A percentile compares a stretch with the other conserved stretches of the same genome.
phyloP scores from a whole-genome alignment of 2,888 invertebrate genomes.

The Emmelina monodactyla region DNA sequence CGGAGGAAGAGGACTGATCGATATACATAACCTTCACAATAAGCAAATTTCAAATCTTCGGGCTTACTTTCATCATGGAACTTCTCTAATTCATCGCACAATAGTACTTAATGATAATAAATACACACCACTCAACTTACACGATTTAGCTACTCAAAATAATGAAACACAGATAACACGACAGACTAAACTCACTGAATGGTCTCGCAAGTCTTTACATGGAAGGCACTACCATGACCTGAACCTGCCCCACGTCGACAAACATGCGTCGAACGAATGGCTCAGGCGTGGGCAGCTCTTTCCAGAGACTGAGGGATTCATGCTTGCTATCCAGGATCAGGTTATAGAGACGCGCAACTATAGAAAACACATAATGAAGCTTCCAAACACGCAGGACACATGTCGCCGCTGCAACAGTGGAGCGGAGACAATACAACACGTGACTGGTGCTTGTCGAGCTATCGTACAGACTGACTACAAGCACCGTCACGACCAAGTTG shows the following conservation, averaged over 20 bases:
- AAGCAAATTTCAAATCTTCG: slow-evolving; percentile 3
- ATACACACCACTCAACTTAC: slow-evolving; percentile 2
- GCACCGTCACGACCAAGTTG: slow-evolving; percentile 10
- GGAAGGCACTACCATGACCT: background rate
- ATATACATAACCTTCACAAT: slow-evolving; percentile 7
- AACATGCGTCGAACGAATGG: slow-evolving; percentile 1
- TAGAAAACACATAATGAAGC: background rate
- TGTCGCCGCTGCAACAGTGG: slow-evolving; percentile 7
- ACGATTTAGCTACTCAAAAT: background rate
- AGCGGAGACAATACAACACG: slow-evolving; percentile 7
- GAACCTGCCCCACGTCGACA: no score
- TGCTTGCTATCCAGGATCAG: background rate
- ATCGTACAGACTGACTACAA: slow-evolving; percentile 7
- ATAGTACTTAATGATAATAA: background rate
- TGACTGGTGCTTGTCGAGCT: slow-evolving; percentile 9
- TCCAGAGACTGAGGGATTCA: background rate
- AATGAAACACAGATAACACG: background rate
- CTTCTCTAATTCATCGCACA: background rate
- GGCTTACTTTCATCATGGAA: background rate
- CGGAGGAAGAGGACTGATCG: slow-evolving; percentile 10
- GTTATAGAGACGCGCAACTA: background rate
- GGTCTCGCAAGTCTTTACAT: slow-evolving; percentile 1
- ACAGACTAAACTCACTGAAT: background rate
- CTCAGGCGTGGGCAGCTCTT: background rate
- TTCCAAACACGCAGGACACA: background rate